Percentiles rank a stretch among this genome's conserved stretches.
These are phyloP conservation scores for Arctopsyche grandis DNA, from an alignment of 1,140 invertebrate species.

Conservation along the genomic window DNA sequence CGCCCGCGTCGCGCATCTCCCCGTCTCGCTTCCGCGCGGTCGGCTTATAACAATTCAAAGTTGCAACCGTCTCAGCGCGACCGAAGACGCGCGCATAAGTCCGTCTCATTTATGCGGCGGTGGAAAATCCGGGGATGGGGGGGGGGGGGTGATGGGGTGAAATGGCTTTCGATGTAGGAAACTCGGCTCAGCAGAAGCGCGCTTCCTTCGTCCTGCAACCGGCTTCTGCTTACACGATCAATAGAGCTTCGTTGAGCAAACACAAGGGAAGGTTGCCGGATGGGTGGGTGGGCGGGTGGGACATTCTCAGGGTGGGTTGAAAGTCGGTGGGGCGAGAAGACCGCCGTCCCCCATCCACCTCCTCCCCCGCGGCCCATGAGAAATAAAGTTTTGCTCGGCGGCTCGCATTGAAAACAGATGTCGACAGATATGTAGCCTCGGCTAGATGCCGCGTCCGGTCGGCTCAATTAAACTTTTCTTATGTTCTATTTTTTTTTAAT, in stretches of 20 bases:
- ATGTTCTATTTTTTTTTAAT: too few relatives aligned
- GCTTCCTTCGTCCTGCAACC: conserved; percentile 49
- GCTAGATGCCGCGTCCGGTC: not conserved
- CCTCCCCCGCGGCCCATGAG: conserved; percentile 22
- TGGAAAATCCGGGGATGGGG: not conserved
- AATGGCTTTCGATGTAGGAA: conserved; percentile 24
- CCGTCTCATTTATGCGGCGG: conserved; percentile 35
- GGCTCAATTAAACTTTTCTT: too few relatives aligned
- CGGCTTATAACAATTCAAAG: conserved; percentile 39
- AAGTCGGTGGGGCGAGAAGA: conserved; percentile 14
- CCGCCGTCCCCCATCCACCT: conserved; percentile 7
- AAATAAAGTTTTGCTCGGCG: conserved; percentile 31
- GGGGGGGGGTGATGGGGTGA: too few relatives aligned
- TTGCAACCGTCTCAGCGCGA: conserved; percentile 36
- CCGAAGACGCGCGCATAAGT: conserved; percentile 41
- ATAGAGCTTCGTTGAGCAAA: conserved; percentile 53
- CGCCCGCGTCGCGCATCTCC: not conserved
- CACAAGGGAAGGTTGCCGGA: conserved; percentile 43
- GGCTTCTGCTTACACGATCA: conserved; percentile 54
- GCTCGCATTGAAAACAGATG: conserved; percentile 38
- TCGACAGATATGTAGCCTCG: conserved; percentile 18
- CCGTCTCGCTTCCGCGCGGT: conserved; percentile 15
- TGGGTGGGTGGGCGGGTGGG: conserved; percentile 2
- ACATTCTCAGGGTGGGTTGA: conserved; percentile 22
- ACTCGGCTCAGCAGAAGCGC: conserved; percentile 35